Conservation (phyloP, 2,113 vertebrate genomes). For the Isurus oxyrinchus region DNA sequence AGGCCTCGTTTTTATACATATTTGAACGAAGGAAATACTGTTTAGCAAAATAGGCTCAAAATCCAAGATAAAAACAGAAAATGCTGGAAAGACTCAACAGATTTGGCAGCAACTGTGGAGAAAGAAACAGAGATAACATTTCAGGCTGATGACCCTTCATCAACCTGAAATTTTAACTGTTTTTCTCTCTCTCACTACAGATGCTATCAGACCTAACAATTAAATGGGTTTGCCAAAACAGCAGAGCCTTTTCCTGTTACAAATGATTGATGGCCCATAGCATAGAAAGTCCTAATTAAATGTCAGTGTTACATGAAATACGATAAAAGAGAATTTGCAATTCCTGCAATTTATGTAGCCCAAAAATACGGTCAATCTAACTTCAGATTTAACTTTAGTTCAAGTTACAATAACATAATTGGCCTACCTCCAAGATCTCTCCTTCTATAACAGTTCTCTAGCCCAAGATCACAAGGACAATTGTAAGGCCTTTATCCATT, state of each 20-base stretch:
- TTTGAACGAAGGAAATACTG: not conserved
- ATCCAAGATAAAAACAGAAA: too few species aligned
- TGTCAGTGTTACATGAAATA: not conserved
- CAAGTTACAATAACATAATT: not conserved
- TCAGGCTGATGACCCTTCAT: too few species aligned
- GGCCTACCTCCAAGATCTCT: not conserved
- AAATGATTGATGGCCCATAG: not conserved
- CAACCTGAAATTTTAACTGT: too few species aligned
- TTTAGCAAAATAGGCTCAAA: not conserved
- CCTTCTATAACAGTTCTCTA: not conserved
- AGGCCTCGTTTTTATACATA: not conserved
- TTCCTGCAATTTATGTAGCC: not conserved
- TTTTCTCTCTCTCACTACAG: too few species aligned
- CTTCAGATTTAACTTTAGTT: not conserved
- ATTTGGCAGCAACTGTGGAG: too few species aligned
- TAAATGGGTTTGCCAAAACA: not conserved
- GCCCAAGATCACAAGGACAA: not conserved
- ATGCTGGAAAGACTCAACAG: too few species aligned
- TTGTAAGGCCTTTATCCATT: not conserved
- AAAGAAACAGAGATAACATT: too few species aligned
- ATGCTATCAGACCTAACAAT: too few species aligned
- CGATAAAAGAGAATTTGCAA: not conserved
- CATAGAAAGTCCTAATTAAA: not conserved
- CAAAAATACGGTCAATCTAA: not conserved
- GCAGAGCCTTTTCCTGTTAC: not conserved